phyloP scores from a whole-genome alignment of 2,888 invertebrate species.

The Gymnocheta viridis region DNA sequence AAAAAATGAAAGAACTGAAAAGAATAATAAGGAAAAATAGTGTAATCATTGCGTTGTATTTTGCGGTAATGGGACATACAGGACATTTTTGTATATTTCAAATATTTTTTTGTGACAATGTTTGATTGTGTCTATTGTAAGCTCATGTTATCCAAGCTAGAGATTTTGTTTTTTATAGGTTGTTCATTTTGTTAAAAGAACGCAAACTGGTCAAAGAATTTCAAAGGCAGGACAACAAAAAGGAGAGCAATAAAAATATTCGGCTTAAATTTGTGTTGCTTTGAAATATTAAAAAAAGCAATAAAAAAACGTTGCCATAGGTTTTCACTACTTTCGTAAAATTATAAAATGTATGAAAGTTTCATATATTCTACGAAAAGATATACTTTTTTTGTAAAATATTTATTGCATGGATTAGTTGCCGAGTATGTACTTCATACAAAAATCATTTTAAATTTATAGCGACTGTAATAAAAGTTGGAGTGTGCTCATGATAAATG shows the following conservation, averaged over 20 bases:
- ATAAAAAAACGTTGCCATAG: too few relatives aligned
- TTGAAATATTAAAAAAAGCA: too few relatives aligned
- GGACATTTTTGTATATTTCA: slow-evolving; percentile 6
- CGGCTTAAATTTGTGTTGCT: neutral
- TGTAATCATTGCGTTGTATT: slow-evolving; percentile 47
- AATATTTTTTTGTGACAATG: neutral
- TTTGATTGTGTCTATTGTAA: slow-evolving; percentile 11
- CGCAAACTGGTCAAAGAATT: neutral
- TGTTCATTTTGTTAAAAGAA: neutral
- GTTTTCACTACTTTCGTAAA: too few relatives aligned
- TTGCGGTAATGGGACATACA: slow-evolving; percentile 49
- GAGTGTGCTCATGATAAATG: too few relatives aligned
- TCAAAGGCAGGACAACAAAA: neutral
- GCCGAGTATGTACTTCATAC: too few relatives aligned
- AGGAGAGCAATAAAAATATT: neutral
- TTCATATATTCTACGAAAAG: too few relatives aligned
- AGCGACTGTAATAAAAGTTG: neutral
- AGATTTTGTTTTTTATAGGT: neutral
- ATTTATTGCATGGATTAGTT: too few relatives aligned
- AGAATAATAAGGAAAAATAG: slow-evolving; percentile 16
- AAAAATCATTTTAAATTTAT: too few relatives aligned
- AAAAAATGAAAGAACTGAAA: neutral
- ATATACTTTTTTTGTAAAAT: too few relatives aligned
- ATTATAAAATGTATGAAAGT: too few relatives aligned
- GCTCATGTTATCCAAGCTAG: slow-evolving; percentile 27